Percentiles rank a stretch among this genome's conserved stretches.
These are phyloP conservation scores for Sternotherus odoratus DNA, from an alignment of 2,797 vertebrate genomes.

Conservation along the genomic window DNA sequence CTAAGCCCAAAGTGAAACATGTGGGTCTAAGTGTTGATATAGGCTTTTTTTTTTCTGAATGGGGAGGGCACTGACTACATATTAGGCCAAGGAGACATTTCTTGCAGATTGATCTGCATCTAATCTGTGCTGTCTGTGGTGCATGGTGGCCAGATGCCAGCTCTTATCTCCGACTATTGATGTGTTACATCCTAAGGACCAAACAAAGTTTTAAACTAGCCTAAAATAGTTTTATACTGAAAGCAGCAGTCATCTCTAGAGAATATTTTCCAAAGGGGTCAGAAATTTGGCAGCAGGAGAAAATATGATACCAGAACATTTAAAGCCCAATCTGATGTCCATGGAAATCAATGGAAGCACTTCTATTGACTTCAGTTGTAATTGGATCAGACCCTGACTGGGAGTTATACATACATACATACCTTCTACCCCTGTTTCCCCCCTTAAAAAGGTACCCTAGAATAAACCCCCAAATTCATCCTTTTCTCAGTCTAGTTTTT, in stretches of 20 bases:
- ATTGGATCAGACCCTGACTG: not conserved
- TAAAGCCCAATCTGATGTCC: not conserved
- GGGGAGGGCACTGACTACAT: accelerated
- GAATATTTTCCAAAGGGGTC: constrained; percentile 37
- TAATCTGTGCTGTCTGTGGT: constrained; percentile 62
- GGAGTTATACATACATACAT: not conserved
- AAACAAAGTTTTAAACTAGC: constrained; percentile 46
- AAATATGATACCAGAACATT: not conserved
- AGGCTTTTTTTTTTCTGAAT: not conserved
- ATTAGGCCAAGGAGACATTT: constrained; percentile 35
- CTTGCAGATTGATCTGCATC: constrained; percentile 66
- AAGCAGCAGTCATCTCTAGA: constrained; percentile 15
- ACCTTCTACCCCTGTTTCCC: not conserved
- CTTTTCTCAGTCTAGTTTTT: constrained; percentile 48
- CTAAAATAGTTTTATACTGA: constrained; percentile 16
- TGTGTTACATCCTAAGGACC: constrained; percentile 60
- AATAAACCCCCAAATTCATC: constrained; percentile 4
- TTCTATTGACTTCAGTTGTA: not conserved
- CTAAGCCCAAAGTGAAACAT: constrained; percentile 16
- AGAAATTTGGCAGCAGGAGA: not conserved
- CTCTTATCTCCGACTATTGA: constrained; percentile 71
- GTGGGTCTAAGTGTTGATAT: not conserved
- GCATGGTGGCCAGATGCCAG: constrained; percentile 55
- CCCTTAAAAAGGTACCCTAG: not conserved
- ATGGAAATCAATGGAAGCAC: not conserved